Conservation (phyloP, 1,140 invertebrate species). For the Drosophila prosaltans region DNA sequence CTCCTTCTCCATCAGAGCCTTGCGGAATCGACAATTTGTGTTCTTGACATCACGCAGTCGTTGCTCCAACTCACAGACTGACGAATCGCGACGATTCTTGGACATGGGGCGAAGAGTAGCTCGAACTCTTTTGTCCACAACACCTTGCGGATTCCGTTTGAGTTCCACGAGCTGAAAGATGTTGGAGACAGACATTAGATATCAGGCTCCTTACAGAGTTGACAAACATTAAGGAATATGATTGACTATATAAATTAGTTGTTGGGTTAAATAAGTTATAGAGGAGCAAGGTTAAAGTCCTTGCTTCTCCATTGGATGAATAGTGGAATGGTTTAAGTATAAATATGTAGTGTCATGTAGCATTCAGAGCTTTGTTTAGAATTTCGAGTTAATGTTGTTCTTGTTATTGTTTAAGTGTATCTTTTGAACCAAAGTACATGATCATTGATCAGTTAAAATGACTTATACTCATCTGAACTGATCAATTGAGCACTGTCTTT, state of each 20-base stretch:
- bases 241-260: constrained; percentile 18
- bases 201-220: no score
- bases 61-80: constrained; percentile 89
- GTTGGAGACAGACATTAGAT: constrained; percentile 23
- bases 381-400: constrained; percentile 52
- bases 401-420: constrained; percentile 44
- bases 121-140: constrained; percentile 90
- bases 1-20: constrained; percentile 91
- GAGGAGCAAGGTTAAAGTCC: constrained; percentile 28
- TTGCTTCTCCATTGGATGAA: constrained; percentile 25
- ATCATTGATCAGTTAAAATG: constrained; percentile 31
- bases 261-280: constrained; percentile 9
- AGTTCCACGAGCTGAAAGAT: constrained; percentile 91
- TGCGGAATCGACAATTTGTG: constrained; percentile 90
- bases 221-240: constrained; percentile 40
- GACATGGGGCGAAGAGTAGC: constrained; percentile 91
- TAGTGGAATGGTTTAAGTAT: constrained; percentile 42
- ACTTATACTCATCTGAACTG: constrained; percentile 17
- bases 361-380: constrained; percentile 51
- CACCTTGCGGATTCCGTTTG: constrained; percentile 92
- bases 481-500: constrained; percentile 38
- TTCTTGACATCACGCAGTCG: constrained; percentile 90
- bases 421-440: constrained; percentile 38
- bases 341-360: constrained; percentile 77
- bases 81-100: constrained; percentile 88